Base-by-base conservation (phyloP, 2,888 invertebrate species). In the Hydraecia micacea region DNA sequence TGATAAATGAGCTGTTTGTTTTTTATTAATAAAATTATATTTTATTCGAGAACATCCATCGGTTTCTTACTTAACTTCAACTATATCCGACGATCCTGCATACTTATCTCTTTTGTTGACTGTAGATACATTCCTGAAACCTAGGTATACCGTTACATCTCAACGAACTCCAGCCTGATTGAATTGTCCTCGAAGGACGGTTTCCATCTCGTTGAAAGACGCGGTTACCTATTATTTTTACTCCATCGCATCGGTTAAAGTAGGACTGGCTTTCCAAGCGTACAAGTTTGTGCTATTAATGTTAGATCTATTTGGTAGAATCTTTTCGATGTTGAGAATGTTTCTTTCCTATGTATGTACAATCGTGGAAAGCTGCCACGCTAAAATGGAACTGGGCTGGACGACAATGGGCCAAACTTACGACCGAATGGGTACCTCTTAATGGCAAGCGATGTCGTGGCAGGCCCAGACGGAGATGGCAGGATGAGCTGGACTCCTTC, bases 141-240 rank as follows among this genome's bases (percentile, higher is more conserved):
- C 11, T 11, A n/a, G n/a, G n/a, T n/a, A 11, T 25, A 55, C 4
- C 9, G 18, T 49, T 0, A 5, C 49, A 80, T 55, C 36, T 60
- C 60, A 36, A 55, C 2, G 52, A 62, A 21, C 18, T 65, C 15
- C 15, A 62, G 67, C 49, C 32, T 32, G 36, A 77, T 74, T 72
- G 49, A 58, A 72, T 77, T 58, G 39, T 72, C 55, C 32, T 62
- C 55, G 72, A 81, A 75, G 67, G 70, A 52, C 70, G 42, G 46
- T 36, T 39, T 46, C 25, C 39, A 39, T 49, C 28, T 60, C 13
- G 32, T 58, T 21, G 18, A 65, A 39, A 55, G 28, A n/a, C 39
- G 39, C 25, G 58, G 32, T 67, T 74, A 25, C 67, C 62, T 67
- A 67, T 63, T 72, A 68, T 72, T 81, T 62, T 42, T 63, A 72